Evolutionary conservation across 2,113 vertebrate species (phyloP).

Genomic region (Poicephalus meyeri): DNA sequence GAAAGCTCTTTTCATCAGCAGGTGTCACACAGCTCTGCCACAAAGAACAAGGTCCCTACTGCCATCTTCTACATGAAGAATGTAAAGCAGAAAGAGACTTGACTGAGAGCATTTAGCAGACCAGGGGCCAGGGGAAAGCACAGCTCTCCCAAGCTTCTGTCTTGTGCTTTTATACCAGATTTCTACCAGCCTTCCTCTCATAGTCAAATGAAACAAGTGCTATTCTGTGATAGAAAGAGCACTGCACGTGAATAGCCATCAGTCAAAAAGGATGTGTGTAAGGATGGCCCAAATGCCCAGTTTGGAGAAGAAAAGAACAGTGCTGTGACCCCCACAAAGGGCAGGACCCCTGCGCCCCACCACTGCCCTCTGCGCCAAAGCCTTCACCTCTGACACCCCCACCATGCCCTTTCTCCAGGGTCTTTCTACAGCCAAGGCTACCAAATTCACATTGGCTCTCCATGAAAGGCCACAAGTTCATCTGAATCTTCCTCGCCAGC

Average conservation of each 20-base stretch:
- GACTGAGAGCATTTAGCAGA: not conserved
- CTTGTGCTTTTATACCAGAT: not conserved
- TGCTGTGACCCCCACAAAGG: slow-evolving; percentile 9
- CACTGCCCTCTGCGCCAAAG: not conserved
- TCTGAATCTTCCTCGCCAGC: not conserved
- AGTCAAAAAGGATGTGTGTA: slow-evolving; percentile 1
- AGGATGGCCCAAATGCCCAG: not conserved
- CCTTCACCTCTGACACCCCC: not conserved
- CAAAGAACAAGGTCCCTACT: not conserved
- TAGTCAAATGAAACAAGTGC: not conserved
- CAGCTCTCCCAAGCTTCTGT: not conserved
- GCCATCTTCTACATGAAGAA: not conserved
- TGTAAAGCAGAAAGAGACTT: not conserved
- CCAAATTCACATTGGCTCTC: not conserved
- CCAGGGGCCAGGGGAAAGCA: not conserved
- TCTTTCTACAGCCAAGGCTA: not conserved
- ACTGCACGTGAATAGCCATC: not conserved
- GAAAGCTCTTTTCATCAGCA: not conserved
- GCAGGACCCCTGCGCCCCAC: not conserved
- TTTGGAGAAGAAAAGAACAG: not conserved
- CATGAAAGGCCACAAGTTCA: not conserved
- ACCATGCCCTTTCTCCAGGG: not conserved
- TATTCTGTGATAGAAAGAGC: not conserved
- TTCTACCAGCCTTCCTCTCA: not conserved
- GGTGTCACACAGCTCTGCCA: not conserved